Base-by-base conservation (phyloP, 2,797 vertebrate genomes). In the Bovichtus variegatus region DNA sequence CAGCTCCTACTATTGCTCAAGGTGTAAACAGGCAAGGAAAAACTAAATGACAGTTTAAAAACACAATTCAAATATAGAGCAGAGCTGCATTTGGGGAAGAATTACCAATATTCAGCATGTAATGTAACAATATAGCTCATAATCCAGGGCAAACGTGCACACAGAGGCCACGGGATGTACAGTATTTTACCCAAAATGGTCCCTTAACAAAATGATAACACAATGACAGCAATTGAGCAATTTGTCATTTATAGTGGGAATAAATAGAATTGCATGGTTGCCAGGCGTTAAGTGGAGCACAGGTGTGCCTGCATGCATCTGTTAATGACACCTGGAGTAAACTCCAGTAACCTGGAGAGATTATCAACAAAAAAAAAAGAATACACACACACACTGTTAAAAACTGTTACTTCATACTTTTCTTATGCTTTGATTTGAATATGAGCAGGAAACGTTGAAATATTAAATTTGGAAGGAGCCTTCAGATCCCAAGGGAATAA, bases 401-500 rank as follows among this genome's bases (percentile, higher is more conserved):
- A 47, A 63, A 59, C 46, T n/a, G 6, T 44, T 49, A 44, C 59
- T 38, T 31, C 46, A 9, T 55, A 34, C 54, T 54, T 61, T 68
- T 57, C n/a, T 36, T 11, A 19, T 13, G 18, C 6, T 76, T 57
- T 34, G 47, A 51, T 61, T 73, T 74, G 55, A 54, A 41, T 23
- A 15, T 49, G 41, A 71, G 58, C 23, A 38, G 25, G 38, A 40
- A 46, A 82, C 60, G 65, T 58, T 71, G 31, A 74, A 71, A 79
- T 71, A 65, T 64, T 21, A 9, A 78, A 77, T 59, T 36, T 80
- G 38, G 41, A 73, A 71, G 57, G 43, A 76, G 72, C 34, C 54
- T 41, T 81, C 29, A 68, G 72, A 74, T 65, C 69, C 71, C 4
- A 0, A n/a, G 54, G 86, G 87, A 83, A 85, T 83, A 81, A 87